phyloP scores from a whole-genome alignment of 2,113 vertebrate species.

The Petroica traversi region DNA sequence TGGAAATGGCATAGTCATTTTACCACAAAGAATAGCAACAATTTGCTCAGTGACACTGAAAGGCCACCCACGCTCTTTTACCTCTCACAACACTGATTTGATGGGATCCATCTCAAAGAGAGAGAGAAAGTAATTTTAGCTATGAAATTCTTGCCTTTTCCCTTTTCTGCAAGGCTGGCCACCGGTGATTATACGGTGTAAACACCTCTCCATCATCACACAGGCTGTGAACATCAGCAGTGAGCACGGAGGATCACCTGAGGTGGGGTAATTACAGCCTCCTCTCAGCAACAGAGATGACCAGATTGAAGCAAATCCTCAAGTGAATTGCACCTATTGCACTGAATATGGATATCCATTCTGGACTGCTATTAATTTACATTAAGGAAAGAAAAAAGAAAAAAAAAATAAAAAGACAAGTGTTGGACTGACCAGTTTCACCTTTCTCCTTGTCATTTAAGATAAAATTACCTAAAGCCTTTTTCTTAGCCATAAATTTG shows the following conservation, averaged over 20 bases:
- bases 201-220: not conserved
- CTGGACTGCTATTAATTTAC: not conserved
- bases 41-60: conserved; percentile 34
- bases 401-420: not conserved
- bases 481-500: not conserved
- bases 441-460: not conserved
- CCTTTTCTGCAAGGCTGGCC: conserved; percentile 31
- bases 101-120: conserved; percentile 8
- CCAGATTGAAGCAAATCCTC: not conserved
- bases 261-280: not conserved
- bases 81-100: conserved; percentile 25
- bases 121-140: conserved; percentile 19
- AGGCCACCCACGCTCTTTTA: not conserved
- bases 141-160: conserved; percentile 23
- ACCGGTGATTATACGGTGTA: not conserved
- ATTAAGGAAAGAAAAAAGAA: not conserved
- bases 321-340: not conserved
- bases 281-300: not conserved
- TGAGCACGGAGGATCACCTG: not conserved
- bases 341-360: not conserved
- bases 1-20: conserved; percentile 12
- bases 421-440: not conserved
- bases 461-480: not conserved
- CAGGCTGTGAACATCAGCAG: not conserved
- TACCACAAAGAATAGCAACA: not conserved